Conservation (phyloP, 1,140 invertebrate species). For the Vanessa tameamea region DNA sequence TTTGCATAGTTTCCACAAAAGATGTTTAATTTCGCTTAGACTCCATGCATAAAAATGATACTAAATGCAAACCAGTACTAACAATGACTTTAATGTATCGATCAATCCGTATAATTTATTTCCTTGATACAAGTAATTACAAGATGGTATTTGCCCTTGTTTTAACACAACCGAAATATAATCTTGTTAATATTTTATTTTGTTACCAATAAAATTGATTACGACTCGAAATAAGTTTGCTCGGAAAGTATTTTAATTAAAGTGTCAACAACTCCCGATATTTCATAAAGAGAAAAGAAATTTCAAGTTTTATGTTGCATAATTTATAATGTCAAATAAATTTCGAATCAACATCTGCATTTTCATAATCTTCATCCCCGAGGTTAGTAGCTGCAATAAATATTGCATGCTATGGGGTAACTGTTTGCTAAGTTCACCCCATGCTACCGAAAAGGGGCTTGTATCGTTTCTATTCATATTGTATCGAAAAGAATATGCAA, state of each 20-base stretch:
- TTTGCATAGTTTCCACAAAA: no score
- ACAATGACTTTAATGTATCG: no score
- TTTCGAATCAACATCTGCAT: slow-evolving; percentile 52
- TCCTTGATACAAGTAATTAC: no score
- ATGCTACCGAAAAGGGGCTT: slow-evolving; percentile 56
- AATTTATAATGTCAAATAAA: slow-evolving; percentile 48
- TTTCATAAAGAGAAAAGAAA: slow-evolving; percentile 20
- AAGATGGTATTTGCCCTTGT: not conserved
- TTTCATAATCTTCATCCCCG: slow-evolving; percentile 57
- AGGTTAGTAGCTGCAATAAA: slow-evolving; percentile 63
- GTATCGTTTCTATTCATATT: slow-evolving; percentile 66
- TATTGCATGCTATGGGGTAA: slow-evolving; percentile 65
- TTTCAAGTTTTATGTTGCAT: slow-evolving; percentile 25
- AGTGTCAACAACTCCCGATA: not conserved
- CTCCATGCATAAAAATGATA: no score
- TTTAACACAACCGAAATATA: not conserved
- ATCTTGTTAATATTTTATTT: not conserved
- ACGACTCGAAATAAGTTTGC: not conserved
- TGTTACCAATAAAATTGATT: not conserved
- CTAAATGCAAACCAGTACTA: no score
- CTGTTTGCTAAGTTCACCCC: slow-evolving; percentile 64
- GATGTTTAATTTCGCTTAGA: no score
- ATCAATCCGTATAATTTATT: no score
- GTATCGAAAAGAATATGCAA: slow-evolving; percentile 30
- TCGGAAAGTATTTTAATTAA: slow-evolving; percentile 10